These are phyloP conservation scores for Todiramphus saurophagus DNA, from an alignment of 2,113 vertebrate genomes.

Conservation along the genomic window DNA sequence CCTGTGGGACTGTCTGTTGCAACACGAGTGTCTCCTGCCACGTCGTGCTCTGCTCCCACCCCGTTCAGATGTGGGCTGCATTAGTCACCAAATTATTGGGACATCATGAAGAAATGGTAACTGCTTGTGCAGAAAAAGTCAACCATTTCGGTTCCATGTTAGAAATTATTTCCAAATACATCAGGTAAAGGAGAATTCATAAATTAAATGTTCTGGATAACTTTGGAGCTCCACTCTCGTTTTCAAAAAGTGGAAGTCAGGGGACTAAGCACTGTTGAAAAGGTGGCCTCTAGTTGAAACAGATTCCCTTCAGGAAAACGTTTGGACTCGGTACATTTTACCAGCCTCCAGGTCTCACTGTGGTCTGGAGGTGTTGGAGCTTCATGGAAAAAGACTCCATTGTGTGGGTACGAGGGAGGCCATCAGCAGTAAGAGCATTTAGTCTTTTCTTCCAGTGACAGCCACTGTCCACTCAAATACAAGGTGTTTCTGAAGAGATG, in stretches of 20 bases:
- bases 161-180: background rate
- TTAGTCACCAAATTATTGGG: background rate
- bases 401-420: background rate
- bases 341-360: background rate
- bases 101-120: background rate
- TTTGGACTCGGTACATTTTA: background rate
- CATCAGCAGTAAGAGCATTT: background rate
- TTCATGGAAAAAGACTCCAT: background rate
- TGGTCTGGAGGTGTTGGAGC: background rate
- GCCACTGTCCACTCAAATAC: background rate
- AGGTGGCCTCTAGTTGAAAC: background rate
- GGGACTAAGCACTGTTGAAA: background rate
- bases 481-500: background rate
- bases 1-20: background rate
- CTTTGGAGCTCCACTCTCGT: background rate
- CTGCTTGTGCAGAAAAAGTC: background rate
- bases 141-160: background rate
- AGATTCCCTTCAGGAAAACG: background rate
- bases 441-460: background rate
- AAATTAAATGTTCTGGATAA: background rate
- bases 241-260: background rate
- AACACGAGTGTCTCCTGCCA: background rate
- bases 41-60: background rate
- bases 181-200: background rate
- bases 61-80: background rate